Percentiles rank a stretch among this genome's conserved stretches.
phyloP scores from a whole-genome alignment of 2,113 vertebrate genomes.

The Fregetta grallaria region DNA sequence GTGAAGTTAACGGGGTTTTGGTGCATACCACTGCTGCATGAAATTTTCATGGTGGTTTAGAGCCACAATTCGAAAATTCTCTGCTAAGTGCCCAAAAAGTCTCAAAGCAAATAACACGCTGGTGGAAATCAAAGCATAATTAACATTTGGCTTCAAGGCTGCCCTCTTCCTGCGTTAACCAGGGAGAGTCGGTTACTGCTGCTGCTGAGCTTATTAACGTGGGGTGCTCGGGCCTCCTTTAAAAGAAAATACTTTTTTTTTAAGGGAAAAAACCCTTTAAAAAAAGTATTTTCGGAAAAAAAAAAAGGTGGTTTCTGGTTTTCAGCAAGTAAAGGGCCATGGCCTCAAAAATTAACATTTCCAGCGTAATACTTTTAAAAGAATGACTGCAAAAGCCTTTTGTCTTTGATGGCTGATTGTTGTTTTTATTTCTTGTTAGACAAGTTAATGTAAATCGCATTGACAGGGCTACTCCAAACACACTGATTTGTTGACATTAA shows the following conservation, averaged over 20 bases:
- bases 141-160: background rate
- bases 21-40: background rate
- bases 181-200: background rate
- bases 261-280: background rate
- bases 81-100: slow-evolving; percentile 29
- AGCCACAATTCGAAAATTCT: slow-evolving; percentile 1
- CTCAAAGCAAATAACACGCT: background rate
- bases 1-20: background rate
- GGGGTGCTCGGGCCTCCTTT: background rate
- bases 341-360: slow-evolving; percentile 33
- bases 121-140: slow-evolving; percentile 42
- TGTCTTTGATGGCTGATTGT: slow-evolving; percentile 44
- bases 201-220: background rate
- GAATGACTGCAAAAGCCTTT: slow-evolving; percentile 43
- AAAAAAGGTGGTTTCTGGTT: slow-evolving; percentile 19
- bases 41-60: slow-evolving; percentile 22
- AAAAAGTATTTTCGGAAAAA: background rate
- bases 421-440: slow-evolving; percentile 68
- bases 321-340: background rate
- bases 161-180: background rate
- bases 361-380: background rate
- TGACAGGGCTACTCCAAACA: slow-evolving; percentile 60
- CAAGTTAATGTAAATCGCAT: slow-evolving; percentile 62
- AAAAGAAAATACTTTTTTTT: background rate
- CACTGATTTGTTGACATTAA: slow-evolving; percentile 64